Evolutionary conservation across 2,888 invertebrate species (phyloP), one percentile per base, ranked within the genome.

Genomic region (Polydrusus cervinus): DNA sequence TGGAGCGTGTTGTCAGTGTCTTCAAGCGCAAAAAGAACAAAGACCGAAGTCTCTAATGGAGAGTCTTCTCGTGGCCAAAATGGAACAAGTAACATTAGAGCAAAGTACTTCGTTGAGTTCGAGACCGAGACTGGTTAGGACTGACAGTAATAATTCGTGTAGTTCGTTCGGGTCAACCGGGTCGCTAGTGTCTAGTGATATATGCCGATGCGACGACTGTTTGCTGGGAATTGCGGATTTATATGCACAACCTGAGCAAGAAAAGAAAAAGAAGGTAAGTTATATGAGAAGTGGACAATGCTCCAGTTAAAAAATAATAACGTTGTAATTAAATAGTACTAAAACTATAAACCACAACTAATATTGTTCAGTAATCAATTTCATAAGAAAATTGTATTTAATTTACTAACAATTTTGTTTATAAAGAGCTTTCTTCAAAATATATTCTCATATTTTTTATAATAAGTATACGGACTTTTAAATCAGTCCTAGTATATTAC

Each of bases 121-220:
- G 9, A 65, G 61, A 34, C 86, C 88, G 14, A 83, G 87, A 16
- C 86, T 95, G 79, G 89, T 94, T 74, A 89, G 95, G 80, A 93
- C 93, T 25, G 94, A 95, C 82, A 94, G 95, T 8, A 89, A 93
- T 86, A 95, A 95, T 85, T 93, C 93, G 79, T 91, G 91, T 80
- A 93, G 93, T 85, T 93, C 93, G 70, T 89, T 92, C 71, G 90
- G 92, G 16, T 93, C 93, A 0, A 89, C 90, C 84, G 91, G 92
- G 73, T 94, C 94, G 8, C 57, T 73, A 25, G 82, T 91, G 78
- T 89, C 91, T 7, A 92, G 93, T 85, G 94, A 94, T 83, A 92
- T 94, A 79, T 95, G 95, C 86, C 89, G 92, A 77, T 95, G 95
- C 85, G 95, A 95, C 85, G 95, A 95, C 86, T 95, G 95, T 82